Conservation (phyloP, 2,113 vertebrate genomes). For the Rhabdornis inornatus region DNA sequence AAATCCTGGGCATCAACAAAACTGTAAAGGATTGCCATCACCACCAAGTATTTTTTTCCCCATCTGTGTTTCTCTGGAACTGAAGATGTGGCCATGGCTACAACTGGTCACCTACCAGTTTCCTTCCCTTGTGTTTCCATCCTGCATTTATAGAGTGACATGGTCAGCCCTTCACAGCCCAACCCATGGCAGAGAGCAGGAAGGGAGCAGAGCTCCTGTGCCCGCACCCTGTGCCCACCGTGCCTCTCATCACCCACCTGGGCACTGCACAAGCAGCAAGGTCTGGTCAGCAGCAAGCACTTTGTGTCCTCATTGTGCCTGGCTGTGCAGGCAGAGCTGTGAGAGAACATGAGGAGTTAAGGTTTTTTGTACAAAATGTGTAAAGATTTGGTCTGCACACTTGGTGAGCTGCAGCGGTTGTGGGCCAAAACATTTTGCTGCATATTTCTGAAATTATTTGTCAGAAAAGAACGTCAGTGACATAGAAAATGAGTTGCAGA, state of each 20-base stretch:
- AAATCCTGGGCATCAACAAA: background rate
- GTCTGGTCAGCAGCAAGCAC: background rate
- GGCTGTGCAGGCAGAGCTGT: background rate
- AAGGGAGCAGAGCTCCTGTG: background rate
- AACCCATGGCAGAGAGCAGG: rapidly evolving
- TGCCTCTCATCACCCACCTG: rapidly evolving
- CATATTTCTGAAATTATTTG: constrained; percentile 64
- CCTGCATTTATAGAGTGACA: background rate
- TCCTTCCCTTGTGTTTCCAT: background rate
- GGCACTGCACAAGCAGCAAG: background rate
- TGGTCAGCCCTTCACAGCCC: background rate
- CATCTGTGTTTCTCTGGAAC: background rate
- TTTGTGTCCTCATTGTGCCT: background rate
- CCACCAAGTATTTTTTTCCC: background rate
- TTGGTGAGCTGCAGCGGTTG: constrained; percentile 33
- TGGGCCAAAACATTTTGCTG: constrained; percentile 51
- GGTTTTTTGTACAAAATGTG: background rate
- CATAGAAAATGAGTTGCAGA: constrained; percentile 64
- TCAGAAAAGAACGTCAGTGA: constrained; percentile 60
- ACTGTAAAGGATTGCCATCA: background rate
- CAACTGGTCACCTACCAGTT: background rate
- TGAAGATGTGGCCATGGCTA: background rate
- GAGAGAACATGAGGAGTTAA: constrained; percentile 44
- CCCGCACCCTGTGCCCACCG: rapidly evolving
- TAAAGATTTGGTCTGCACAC: constrained; percentile 34